phyloP scores from a whole-genome alignment of 2,888 invertebrate species.

The Palloptera scutellata region DNA sequence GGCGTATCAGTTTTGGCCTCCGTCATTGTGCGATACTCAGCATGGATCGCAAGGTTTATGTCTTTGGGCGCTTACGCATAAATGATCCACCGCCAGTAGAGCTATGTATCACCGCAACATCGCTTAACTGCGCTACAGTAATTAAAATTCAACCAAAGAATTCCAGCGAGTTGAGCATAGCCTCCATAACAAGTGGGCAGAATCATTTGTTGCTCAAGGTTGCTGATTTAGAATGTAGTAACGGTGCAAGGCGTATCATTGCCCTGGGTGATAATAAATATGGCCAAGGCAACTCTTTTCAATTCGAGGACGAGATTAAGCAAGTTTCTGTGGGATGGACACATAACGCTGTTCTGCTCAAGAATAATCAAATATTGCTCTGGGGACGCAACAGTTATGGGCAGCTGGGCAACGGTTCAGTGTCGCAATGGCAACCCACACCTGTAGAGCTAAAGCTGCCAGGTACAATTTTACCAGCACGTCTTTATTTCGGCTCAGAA shows the following conservation, averaged over 20 bases:
- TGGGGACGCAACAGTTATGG: slow-evolving; percentile 87
- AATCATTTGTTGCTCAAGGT: slow-evolving; percentile 69
- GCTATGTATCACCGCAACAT: slow-evolving; percentile 52
- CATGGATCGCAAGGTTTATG: slow-evolving; percentile 54
- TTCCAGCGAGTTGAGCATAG: slow-evolving; percentile 65
- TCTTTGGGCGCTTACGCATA: slow-evolving; percentile 58
- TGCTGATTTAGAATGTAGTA: slow-evolving; percentile 39
- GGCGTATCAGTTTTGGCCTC: slow-evolving; percentile 57
- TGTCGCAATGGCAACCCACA: slow-evolving; percentile 54
- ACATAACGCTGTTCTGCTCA: slow-evolving; percentile 73
- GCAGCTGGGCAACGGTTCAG: slow-evolving; percentile 70
- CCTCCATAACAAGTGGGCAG: slow-evolving; percentile 79
- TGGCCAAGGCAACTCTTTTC: slow-evolving; percentile 72
- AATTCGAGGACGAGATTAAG: slow-evolving; percentile 67
- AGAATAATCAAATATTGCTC: slow-evolving; percentile 70
- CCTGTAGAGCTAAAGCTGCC: slow-evolving; percentile 51
- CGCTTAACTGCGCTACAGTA: slow-evolving; percentile 54
- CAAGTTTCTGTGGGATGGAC: slow-evolving; percentile 78
- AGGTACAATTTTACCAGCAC: slow-evolving; percentile 45
- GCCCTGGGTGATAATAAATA: slow-evolving; percentile 85
- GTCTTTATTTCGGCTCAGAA: slow-evolving; percentile 75
- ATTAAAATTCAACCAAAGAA: slow-evolving; percentile 52
- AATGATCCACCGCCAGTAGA: slow-evolving; percentile 54
- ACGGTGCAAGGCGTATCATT: slow-evolving; percentile 65
- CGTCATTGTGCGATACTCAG: slow-evolving; percentile 60